phyloP scores from a whole-genome alignment of 2,797 vertebrate genomes.

The Lycodopsis pacificus region DNA sequence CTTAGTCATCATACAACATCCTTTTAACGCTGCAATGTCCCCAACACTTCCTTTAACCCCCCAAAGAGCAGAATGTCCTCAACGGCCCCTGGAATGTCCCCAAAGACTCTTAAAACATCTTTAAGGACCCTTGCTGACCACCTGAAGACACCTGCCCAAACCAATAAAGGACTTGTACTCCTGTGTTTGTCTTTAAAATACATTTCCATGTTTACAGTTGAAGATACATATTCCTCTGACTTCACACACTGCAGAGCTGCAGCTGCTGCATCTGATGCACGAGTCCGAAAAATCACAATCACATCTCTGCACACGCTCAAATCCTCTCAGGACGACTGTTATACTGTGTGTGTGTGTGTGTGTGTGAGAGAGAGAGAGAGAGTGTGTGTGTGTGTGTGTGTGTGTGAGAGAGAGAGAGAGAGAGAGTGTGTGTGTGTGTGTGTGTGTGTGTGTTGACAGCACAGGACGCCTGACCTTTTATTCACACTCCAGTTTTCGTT shows the following conservation, averaged over 20 bases:
- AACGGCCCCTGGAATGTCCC: no score
- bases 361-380: no score
- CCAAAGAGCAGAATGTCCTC: no score
- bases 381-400: constrained; percentile 19
- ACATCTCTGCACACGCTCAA: constrained; percentile 29
- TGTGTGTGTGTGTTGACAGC: constrained; percentile 37
- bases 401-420: constrained; percentile 15
- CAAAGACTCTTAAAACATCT: no score
- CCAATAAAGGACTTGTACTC: background rate
- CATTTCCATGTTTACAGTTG: background rate
- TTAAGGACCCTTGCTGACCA: background rate
- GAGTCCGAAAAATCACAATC: constrained; percentile 10
- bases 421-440: constrained; percentile 15
- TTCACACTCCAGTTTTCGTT: constrained; percentile 55
- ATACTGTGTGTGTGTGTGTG: constrained; percentile 14
- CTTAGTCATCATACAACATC: background rate
- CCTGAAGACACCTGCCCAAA: background rate
- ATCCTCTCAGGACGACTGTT: constrained; percentile 28
- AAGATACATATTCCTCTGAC: background rate
- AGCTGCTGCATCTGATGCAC: constrained; percentile 9
- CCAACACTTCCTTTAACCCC: no score
- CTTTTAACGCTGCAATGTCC: background rate
- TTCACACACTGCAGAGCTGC: constrained; percentile 10
- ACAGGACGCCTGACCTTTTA: constrained; percentile 69
- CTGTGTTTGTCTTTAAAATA: background rate